phyloP scores from a whole-genome alignment of 2,113 vertebrate species.

The Aythya baeri region DNA sequence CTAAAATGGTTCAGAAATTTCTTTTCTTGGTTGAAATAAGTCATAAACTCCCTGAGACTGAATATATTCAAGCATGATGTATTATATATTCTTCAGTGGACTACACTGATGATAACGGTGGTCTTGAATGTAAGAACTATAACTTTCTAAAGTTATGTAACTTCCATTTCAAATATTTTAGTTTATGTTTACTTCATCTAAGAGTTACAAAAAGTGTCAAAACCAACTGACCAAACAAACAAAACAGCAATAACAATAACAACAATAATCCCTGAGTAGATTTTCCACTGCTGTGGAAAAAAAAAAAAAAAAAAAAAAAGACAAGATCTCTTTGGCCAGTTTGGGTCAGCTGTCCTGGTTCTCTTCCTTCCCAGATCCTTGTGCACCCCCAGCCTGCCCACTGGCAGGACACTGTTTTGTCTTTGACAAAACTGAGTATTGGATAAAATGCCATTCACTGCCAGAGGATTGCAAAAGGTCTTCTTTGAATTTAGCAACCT shows the following conservation, averaged over 20 bases:
- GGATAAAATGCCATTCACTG: not conserved
- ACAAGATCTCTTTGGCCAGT: too few relatives aligned
- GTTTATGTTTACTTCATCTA: not conserved
- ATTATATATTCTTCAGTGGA: not conserved
- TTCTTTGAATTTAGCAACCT: slow-evolving; percentile 46
- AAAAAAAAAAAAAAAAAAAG: too few relatives aligned
- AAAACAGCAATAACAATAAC: not conserved
- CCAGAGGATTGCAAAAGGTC: slow-evolving; percentile 14
- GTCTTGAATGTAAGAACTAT: not conserved
- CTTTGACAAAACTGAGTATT: not conserved
- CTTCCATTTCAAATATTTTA: slow-evolving; percentile 2
- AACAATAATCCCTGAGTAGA: not conserved
- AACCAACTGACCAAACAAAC: not conserved
- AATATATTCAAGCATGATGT: not conserved
- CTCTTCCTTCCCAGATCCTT: too few relatives aligned
- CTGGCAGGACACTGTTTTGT: not conserved
- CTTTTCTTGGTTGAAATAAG: not conserved
- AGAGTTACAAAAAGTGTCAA: not conserved
- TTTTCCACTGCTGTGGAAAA: not conserved
- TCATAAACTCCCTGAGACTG: not conserved
- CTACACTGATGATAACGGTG: not conserved
- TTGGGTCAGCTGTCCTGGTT: too few relatives aligned
- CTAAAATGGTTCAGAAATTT: not conserved
- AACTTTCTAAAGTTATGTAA: not conserved
- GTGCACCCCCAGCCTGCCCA: too few relatives aligned